Percentiles rank a stretch among this genome's conserved stretches.
These are phyloP conservation scores for Drosophila obscura DNA, from an alignment of 1,140 invertebrate genomes.

Conservation along the genomic window DNA sequence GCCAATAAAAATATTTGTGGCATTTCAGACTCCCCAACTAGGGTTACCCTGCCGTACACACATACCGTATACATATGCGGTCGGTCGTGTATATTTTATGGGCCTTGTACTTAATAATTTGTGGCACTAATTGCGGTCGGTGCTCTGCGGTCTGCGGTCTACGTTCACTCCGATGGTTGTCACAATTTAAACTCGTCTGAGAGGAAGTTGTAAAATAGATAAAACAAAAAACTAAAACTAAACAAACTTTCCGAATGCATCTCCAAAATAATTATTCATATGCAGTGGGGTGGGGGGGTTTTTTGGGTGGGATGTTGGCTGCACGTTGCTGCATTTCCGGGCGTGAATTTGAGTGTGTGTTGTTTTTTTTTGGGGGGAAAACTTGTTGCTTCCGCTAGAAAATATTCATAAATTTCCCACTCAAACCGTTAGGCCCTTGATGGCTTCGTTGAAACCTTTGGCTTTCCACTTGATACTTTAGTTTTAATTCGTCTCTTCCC, in stretches of 20 bases:
- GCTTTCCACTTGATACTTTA: constrained; percentile 54
- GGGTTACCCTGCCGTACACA: constrained; percentile 28
- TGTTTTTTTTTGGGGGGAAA: constrained; percentile 42
- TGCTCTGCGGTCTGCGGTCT: constrained; percentile 46
- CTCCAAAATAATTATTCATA: constrained; percentile 33
- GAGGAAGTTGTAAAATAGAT: constrained; percentile 53
- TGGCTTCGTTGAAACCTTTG: constrained; percentile 4
- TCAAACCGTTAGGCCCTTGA: constrained; percentile 46
- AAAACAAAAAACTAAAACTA: constrained; percentile 19
- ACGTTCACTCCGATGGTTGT: constrained; percentile 39
- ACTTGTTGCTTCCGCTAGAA: constrained; percentile 60
- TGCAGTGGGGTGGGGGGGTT: not conserved
- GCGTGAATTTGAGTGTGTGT: constrained; percentile 35
- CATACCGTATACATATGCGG: constrained; percentile 26
- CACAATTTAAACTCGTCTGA: constrained; percentile 58
- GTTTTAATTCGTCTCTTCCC: constrained; percentile 59
- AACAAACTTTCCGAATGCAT: constrained; percentile 7
- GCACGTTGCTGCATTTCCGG: constrained; percentile 59
- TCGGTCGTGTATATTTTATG: constrained; percentile 37
- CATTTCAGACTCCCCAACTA: constrained; percentile 43
- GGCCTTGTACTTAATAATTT: constrained; percentile 73
- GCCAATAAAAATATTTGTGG: constrained; percentile 68
- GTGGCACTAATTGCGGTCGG: constrained; percentile 73
- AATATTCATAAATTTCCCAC: constrained; percentile 33
- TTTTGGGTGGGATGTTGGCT: no score